Percentiles rank a stretch among this genome's conserved stretches.
phyloP scores from a whole-genome alignment of 2,797 vertebrate genomes.

The Australoheros facetus region DNA sequence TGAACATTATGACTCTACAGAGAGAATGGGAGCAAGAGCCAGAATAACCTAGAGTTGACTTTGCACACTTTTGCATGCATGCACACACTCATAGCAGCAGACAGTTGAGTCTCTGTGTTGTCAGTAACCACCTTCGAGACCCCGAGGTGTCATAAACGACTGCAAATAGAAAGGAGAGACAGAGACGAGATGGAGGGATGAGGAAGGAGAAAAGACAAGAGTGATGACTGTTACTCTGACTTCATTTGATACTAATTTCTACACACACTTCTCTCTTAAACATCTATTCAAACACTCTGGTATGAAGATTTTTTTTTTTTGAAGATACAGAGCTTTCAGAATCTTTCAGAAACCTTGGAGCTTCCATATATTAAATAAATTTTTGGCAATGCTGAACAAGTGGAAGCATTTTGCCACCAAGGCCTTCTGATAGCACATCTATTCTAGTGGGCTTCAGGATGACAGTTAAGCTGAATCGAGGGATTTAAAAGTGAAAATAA shows the following conservation, averaged over 20 bases:
- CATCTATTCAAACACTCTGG: slow-evolving; percentile 19
- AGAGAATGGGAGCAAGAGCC: slow-evolving; percentile 29
- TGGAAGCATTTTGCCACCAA: not conserved
- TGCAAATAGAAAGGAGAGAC: slow-evolving; percentile 51
- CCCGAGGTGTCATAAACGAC: slow-evolving; percentile 70
- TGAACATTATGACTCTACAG: slow-evolving; percentile 64
- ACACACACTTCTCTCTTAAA: slow-evolving; percentile 23
- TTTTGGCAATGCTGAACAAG: slow-evolving; percentile 39
- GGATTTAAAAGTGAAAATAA: not conserved
- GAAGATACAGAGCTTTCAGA: not conserved
- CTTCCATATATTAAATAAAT: slow-evolving; percentile 32
- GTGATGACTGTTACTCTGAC: slow-evolving; percentile 56
- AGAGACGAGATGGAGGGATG: slow-evolving; percentile 21
- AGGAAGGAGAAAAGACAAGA: slow-evolving; percentile 40
- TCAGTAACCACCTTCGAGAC: slow-evolving; percentile 65
- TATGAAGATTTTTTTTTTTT: not conserved
- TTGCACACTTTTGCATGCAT: slow-evolving; percentile 15
- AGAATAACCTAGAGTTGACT: not conserved
- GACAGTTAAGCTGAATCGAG: not conserved
- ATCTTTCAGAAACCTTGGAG: slow-evolving; percentile 15
- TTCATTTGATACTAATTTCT: slow-evolving; percentile 62
- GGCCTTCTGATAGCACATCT: slow-evolving; percentile 1
- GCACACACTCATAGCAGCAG: slow-evolving; percentile 26
- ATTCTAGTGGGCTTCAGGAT: not conserved
- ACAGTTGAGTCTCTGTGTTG: slow-evolving; percentile 64